These are phyloP conservation scores for Drosophila grimshawi DNA, from an alignment of 1,140 invertebrate genomes.

Conservation along the genomic window DNA sequence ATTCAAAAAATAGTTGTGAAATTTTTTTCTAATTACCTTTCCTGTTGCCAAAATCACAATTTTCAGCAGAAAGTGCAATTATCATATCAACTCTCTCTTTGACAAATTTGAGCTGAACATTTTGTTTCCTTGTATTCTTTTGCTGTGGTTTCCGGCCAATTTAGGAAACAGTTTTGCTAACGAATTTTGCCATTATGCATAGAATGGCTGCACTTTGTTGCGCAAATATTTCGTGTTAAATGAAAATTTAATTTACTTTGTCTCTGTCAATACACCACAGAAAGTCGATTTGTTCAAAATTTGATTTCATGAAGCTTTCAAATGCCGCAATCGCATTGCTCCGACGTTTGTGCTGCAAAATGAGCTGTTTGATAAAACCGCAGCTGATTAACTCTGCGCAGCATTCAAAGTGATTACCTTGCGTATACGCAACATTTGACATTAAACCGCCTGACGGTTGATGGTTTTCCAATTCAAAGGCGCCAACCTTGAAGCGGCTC, in stretches of 20 bases:
- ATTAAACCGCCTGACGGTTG: slow-evolving; percentile 19
- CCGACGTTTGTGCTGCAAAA: not conserved
- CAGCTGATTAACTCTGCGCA: slow-evolving; percentile 51
- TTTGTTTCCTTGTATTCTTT: slow-evolving; percentile 17
- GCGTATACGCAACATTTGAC: slow-evolving; percentile 74
- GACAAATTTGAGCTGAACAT: not conserved
- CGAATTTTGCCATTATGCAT: slow-evolving; percentile 58
- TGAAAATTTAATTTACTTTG: slow-evolving; percentile 33
- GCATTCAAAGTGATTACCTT: slow-evolving; percentile 69
- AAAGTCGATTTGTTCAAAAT: slow-evolving; percentile 6
- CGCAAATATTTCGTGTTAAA: slow-evolving; percentile 41
- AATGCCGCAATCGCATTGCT: slow-evolving; percentile 11
- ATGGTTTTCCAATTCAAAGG: slow-evolving; percentile 44
- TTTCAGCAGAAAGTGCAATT: slow-evolving; percentile 1
- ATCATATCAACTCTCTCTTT: not conserved
- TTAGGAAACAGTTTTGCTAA: slow-evolving; percentile 61
- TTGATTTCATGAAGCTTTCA: slow-evolving; percentile 18
- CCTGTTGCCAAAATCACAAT: too few species aligned
- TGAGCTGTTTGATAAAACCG: slow-evolving; percentile 24
- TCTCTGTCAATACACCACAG: not conserved
- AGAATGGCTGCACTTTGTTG: slow-evolving; percentile 38
- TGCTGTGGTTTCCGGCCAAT: slow-evolving; percentile 50
- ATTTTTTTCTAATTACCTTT: too few species aligned
- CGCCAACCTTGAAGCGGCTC: slow-evolving; percentile 31
- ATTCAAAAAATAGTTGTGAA: too few species aligned